Evolutionary conservation across 2,113 vertebrate genomes (phyloP), one percentile per base, ranked within the genome.

Genomic region (Daubentonia madagascariensis): DNA sequence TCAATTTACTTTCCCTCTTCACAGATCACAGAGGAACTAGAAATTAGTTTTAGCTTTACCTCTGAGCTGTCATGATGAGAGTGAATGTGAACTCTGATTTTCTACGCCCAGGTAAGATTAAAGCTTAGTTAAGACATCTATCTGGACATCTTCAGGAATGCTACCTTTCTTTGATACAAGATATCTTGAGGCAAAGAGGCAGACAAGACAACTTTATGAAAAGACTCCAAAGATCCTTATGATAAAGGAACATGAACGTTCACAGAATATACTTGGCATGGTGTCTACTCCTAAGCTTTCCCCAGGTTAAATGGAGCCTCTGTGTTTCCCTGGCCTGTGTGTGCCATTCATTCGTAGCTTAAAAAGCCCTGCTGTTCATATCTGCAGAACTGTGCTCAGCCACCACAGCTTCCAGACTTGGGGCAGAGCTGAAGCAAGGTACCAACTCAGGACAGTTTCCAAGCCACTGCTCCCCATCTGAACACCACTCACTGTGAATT

Each of bases 171-270:
- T 75, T 75, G 68, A 54, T 11, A 76, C 30, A 52, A 20, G 20
- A 43, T 30, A 17, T 52, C 85, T 91, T 83, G 59, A 85, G 57
- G 75, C 57, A 87, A 73, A 84, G 86, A 79, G 16, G 35, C 13
- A 67, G 40, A 50, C 59, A 50, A 81, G 87, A 40, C 7, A 70
- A 75, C n/a, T 54, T 57, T 63, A 84, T 52, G 70, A 68, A 83
- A 95, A 91, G n/a, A 80, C 13, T 96, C 84, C 68, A 68, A 45
- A 96, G 50, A 95, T 43, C 57, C 5, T 63, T 86, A 89, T 59
- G 61, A 90, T 79, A 63, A 83, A 89, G 50, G 40, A 90, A 37
- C 30, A 68, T 1, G 50, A 61, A 59, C 48, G 28, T 73, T 89
- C 83, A 76, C 6, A 48, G 84, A 23, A 61, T 37, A 52, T 48